Conservation (phyloP, 1,140 invertebrate genomes). For the Rhopalosiphum padi region DNA sequence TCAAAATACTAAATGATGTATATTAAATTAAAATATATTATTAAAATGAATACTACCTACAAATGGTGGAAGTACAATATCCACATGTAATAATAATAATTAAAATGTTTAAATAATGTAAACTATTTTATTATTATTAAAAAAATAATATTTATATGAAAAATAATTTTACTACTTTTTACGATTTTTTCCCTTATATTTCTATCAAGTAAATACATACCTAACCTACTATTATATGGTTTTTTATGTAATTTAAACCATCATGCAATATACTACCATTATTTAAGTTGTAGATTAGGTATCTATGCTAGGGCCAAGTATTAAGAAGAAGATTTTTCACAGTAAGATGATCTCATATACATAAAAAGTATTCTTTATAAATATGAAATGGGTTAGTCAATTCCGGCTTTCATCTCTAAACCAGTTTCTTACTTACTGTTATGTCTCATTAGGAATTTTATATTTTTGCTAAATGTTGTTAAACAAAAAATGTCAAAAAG, state of each 20-base stretch:
- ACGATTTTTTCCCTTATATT: not conserved
- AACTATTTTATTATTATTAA: not conserved
- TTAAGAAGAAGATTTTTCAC: not conserved
- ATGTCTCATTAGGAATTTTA: not conserved
- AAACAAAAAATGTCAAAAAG: not conserved
- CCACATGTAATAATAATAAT: not conserved
- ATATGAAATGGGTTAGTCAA: not conserved
- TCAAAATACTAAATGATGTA: not conserved
- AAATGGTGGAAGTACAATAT: not conserved
- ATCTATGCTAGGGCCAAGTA: not conserved
- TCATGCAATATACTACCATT: not conserved
- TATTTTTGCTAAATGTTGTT: not conserved
- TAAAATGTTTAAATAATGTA: not conserved
- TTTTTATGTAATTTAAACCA: not conserved
- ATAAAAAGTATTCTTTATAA: not conserved
- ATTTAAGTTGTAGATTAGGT: not conserved
- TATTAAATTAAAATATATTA: not conserved
- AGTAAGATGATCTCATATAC: not conserved
- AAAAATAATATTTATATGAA: not conserved
- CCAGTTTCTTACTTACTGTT: conserved; percentile 4
- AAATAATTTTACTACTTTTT: not conserved
- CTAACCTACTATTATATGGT: not conserved
- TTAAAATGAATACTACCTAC: not conserved
- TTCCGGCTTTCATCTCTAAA: conserved; percentile 8
- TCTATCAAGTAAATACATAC: not conserved